Evolutionary conservation across 2,797 vertebrate genomes (phyloP), one percentile per base, ranked within the genome.

Genomic region (Hippocampus kuda): DNA sequence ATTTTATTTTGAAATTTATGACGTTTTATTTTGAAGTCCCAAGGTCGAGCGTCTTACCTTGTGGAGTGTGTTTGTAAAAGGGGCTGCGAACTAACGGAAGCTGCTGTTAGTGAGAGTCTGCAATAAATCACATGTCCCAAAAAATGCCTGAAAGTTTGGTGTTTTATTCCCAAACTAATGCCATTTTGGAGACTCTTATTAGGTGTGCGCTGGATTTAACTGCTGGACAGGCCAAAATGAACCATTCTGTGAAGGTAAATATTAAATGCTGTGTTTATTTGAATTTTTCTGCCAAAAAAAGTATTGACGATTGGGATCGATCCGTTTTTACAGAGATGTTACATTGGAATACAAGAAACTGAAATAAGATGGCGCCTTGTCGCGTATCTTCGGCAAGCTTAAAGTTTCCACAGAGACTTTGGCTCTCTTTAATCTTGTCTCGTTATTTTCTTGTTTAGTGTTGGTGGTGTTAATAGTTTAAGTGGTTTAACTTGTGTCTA

Each of bases 301-400:
- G 2, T 26, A 57, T 44, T 46, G 2, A 20, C 34, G 41, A 12
- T 1, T 30, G 54, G 54, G n/a, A 27, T 27, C 3, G 4, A 27
- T 42, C 5, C 7, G 51, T 20, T 54, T 67, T 38, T 41, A 12
- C 80, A 73, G 81, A 82, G 16, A 77, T 16, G 0, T 7, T 76
- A 22, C 26, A 1, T 49, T 30, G 30, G 20, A 67, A 76, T 0
- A 2, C 44, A 26, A 30, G 27, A 56, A 34, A 1, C 15, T 2
- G 0, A 77, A 68, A 71, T 77, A 84, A 86, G 72, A 87, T 83
- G 83, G 82, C 81, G 71, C n/a, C 42, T 8, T n/a, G 15, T 30
- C 22, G 71, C 24, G 20, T 13, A 68, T 57, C 12, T 0, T 13
- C 34, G 2, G 9, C 1, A 5, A 41, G 16, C 22, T 38, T 34